Conservation (phyloP, 37 sponge, comb jelly and placozoan genomes). For the Aplysina aerophoba region DNA sequence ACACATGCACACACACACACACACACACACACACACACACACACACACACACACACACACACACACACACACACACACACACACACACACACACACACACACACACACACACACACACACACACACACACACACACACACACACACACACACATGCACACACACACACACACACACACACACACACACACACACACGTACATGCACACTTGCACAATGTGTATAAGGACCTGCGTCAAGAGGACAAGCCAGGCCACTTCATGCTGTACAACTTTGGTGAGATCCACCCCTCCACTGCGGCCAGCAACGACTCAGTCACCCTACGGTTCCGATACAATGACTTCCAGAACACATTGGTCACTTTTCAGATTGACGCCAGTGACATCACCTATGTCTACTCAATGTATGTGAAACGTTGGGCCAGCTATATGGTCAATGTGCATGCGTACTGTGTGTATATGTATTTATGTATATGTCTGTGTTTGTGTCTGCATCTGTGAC, state of each 20-base stretch:
- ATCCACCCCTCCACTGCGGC: slow-evolving; percentile 58
- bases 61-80: too few relatives aligned
- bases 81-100: slow-evolving; percentile 3
- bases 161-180: too few relatives aligned
- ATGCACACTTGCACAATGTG: too few relatives aligned
- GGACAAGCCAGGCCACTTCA: not conserved
- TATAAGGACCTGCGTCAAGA: not conserved
- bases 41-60: too few relatives aligned
- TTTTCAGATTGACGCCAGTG: slow-evolving; percentile 70
- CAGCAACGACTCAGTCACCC: slow-evolving; percentile 61
- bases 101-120: slow-evolving; percentile 21
- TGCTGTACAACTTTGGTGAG: slow-evolving; percentile 58
- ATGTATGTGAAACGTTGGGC: too few relatives aligned
- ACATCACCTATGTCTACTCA: slow-evolving; percentile 66
- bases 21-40: too few relatives aligned
- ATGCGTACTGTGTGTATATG: not conserved
- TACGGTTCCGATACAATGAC: slow-evolving; percentile 49
- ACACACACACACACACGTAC: too few relatives aligned
- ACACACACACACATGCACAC: too few relatives aligned
- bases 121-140: too few relatives aligned
- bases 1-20: too few relatives aligned
- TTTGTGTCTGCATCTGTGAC: not conserved
- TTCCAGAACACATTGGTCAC: slow-evolving; percentile 79
- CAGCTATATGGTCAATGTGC: too few relatives aligned
- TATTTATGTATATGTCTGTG: slow-evolving; percentile 8